Base-by-base conservation (phyloP, 2,113 vertebrate genomes). In the Pampusana beccarii region DNA sequence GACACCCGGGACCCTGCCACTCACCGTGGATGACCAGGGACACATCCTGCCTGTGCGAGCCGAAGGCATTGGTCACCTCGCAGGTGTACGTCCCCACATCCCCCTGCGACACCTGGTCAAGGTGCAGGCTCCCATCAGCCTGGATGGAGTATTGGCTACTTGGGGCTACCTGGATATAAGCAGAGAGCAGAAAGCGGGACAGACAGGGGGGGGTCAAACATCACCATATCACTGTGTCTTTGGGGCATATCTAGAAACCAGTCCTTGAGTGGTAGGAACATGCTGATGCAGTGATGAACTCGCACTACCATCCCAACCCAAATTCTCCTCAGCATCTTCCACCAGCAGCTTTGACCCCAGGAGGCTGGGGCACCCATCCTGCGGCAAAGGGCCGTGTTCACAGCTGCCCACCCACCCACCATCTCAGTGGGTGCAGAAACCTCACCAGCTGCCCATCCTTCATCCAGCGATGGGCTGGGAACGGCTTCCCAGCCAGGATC, bases 121-220 rank as follows among this genome's bases (percentile, higher is more conserved):
- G 64, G 66, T 98, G 97, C 65, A 99, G 97, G 95, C 99, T 99
- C 70, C 99, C 99, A 0, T 99, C 99, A 14, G 98, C 98, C 58
- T 93, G 97, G 40, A 98, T 10, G 4, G 98, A 98, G 40, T 97
- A 97, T 66, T 62, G 98, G 46, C 88, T 56, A 5, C 97, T 95
- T 0, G 95, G 70, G 9, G 93, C 96, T 50, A 99, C 96, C 99
- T 99, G 88, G 34, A 5, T 17, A 48, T 1, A 3, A 64, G 8
- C 3, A 75, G 44, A 86, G 64, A 50, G 42, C 18, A 20, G 42
- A 44, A 44, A 8, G 42, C 16, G 8, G 29, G 64, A 34, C 10
- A 26, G 26, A 9, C n/a, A n/a, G 3, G 3, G 5, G 8, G 7
- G 6, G 2, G 4, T 29, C 20, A 66, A 16, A 26, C 46, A 33